These are phyloP conservation scores for Phenganax marumi DNA, from an alignment of 92 coral and sea anemone genomes.

Conservation along the genomic window DNA sequence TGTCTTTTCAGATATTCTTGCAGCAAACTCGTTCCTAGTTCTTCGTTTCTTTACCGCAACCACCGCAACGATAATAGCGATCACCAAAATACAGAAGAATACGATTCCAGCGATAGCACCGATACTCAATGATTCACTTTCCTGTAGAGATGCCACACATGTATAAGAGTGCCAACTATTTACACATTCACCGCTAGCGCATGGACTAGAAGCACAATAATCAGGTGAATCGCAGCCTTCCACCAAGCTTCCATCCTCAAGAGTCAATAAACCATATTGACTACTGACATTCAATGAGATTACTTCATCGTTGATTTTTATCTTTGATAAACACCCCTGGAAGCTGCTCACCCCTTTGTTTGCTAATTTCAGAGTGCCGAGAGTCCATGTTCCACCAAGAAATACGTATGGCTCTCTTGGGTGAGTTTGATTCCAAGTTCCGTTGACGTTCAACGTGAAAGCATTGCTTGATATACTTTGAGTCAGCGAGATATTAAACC, in stretches of 20 bases:
- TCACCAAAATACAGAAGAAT: conserved; percentile 71
- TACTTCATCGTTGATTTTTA: conserved; percentile 67
- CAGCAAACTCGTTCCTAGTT: conserved; percentile 64
- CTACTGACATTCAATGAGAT: conserved; percentile 81
- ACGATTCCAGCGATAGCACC: conserved; percentile 88
- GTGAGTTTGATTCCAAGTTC: conserved; percentile 40
- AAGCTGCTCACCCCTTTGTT: conserved; percentile 53
- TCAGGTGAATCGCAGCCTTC: conserved; percentile 79
- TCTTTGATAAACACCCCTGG: conserved; percentile 79
- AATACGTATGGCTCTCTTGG: conserved; percentile 64
- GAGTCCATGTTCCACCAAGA: conserved; percentile 77
- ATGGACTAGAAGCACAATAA: conserved; percentile 67
- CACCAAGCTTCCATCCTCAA: conserved; percentile 63
- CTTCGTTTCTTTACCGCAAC: conserved; percentile 61
- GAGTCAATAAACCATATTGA: conserved; percentile 60
- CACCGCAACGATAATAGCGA: conserved; percentile 79
- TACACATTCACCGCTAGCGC: conserved; percentile 63
- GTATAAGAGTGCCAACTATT: conserved; percentile 78
- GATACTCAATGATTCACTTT: conserved; percentile 58
- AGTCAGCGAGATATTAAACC: conserved; percentile 80
- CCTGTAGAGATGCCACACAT: conserved; percentile 57
- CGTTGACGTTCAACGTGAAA: conserved; percentile 61
- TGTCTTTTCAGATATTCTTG: conserved; percentile 48
- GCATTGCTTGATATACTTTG: conserved; percentile 62
- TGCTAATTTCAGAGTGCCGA: conserved; percentile 62